phyloP scores from a whole-genome alignment of 2,113 vertebrate species.

The Speoplatyrhinus poulsoni region DNA sequence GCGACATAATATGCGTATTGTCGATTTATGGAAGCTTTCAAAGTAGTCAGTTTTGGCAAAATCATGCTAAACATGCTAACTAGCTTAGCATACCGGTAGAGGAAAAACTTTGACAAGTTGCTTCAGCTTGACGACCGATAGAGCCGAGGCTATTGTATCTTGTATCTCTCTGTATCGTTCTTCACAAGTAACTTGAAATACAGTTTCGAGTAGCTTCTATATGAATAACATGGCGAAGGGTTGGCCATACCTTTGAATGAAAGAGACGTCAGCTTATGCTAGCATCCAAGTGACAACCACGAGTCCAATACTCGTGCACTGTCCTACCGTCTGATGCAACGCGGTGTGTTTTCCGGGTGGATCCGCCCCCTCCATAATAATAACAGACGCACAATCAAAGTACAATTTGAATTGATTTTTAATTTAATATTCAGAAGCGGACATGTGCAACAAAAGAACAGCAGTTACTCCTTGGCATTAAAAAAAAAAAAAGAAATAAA shows the following conservation, averaged over 20 bases:
- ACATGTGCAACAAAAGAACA: slow-evolving; percentile 31
- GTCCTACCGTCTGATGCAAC: slow-evolving; percentile 74
- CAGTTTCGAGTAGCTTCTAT: not conserved
- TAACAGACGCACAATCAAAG: slow-evolving; percentile 6
- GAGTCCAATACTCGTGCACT: slow-evolving; percentile 6
- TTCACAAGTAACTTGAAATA: not conserved
- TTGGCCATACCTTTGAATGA: slow-evolving; percentile 58
- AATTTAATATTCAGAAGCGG: slow-evolving; percentile 43
- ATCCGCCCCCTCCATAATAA: slow-evolving; percentile 27
- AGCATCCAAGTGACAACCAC: slow-evolving; percentile 13
- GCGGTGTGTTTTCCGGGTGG: slow-evolving; percentile 43
- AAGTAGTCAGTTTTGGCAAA: slow-evolving; percentile 3
- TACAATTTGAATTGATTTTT: slow-evolving; percentile 42
- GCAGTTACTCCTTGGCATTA: slow-evolving; percentile 26
- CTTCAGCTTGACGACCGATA: not conserved
- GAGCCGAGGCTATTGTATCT: not conserved
- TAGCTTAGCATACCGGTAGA: slow-evolving; percentile 30
- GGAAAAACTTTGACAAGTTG: slow-evolving; percentile 6
- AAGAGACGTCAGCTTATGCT: slow-evolving; percentile 49
- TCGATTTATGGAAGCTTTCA: slow-evolving; percentile 40
- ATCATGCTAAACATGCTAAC: slow-evolving; percentile 12
- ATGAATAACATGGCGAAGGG: rapidly evolving
- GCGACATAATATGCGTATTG: not conserved
- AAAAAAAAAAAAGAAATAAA: not conserved
- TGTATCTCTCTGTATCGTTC: not conserved